Evolutionary conservation across 1,140 invertebrate species (phyloP), one percentile per base, ranked within the genome.

Genomic region (Mactra quadrangularis): DNA sequence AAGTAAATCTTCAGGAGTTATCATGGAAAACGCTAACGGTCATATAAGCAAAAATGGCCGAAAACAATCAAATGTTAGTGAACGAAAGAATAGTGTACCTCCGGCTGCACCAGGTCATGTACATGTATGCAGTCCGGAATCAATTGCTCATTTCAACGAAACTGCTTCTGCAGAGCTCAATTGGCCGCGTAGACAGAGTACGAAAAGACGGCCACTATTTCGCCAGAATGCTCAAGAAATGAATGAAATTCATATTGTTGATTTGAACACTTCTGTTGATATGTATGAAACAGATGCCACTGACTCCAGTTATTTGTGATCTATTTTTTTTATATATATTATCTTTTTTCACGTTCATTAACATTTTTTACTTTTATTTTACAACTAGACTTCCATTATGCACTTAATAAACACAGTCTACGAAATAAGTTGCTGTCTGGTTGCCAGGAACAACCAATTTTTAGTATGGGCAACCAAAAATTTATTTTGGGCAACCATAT

Each of bases 151-250:
- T 19, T 55, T 47, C 41, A 57, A 78, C 38, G 76, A 78, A 68
- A 25, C 41, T 52, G 22, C 29, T 9, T 66, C 60, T 3, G 41
- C 55, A 66, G 53, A 55, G 38, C 62, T 47, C 50, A 66, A 41
- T 33, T 25, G 35, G 33, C 76, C 60, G 17, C 11, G 53, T 53
- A 17, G 76, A 53, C 45, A 66, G 33, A 78, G 76, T 47, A 57
- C 50, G 27, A 78, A 78, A 25, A 57, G 76, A 66, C 60, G 76
- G 62, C 76, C 76, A 53, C 47, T 78, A 25, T 53, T 52, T 66
- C 76, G 76, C 13, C 76, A 78, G 62, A 78, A 78, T 78, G 76
- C 76, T 59, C 55, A 76, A 62, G 72, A 76, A 76, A 59, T 76
- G 72, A 76, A 60, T 33, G 72, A 76, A 47, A 59, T 76, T 27